A percentile compares a stretch with the other conserved stretches of the same genome.
phyloP scores from a whole-genome alignment of 2,113 vertebrate genomes.

The Bostrychus sinensis region DNA sequence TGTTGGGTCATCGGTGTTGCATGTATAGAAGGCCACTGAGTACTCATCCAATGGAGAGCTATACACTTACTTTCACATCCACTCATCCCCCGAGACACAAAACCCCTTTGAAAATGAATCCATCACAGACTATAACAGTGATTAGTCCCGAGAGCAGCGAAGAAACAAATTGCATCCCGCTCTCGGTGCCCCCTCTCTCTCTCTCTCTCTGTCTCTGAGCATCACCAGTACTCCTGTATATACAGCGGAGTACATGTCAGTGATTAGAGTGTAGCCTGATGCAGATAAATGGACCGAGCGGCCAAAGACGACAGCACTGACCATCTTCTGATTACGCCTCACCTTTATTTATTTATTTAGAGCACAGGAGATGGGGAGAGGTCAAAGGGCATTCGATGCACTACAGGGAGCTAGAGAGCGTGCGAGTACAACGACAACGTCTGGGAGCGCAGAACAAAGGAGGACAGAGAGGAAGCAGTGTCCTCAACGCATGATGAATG shows the following conservation, averaged over 20 bases:
- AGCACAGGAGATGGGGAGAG: slow-evolving; percentile 41
- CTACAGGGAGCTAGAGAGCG: slow-evolving; percentile 6
- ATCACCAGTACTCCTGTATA: slow-evolving; percentile 5
- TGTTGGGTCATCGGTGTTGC: too few relatives aligned
- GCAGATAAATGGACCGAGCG: slow-evolving; percentile 53
- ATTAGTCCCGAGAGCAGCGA: slow-evolving; percentile 20
- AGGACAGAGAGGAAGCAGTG: neutral
- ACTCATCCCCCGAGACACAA: slow-evolving; percentile 22
- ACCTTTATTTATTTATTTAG: slow-evolving; percentile 67
- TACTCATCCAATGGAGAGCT: slow-evolving; percentile 5
- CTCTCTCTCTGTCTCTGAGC: slow-evolving; percentile 6
- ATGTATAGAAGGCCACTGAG: too few relatives aligned
- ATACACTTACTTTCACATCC: neutral
- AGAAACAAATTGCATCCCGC: slow-evolving; percentile 44
- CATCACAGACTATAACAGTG: slow-evolving; percentile 32
- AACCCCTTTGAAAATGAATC: slow-evolving; percentile 31
- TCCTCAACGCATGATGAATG: too few relatives aligned
- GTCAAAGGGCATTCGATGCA: slow-evolving; percentile 61
- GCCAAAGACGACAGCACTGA: slow-evolving; percentile 53
- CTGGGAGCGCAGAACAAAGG: slow-evolving; percentile 11
- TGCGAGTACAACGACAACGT: slow-evolving; percentile 11
- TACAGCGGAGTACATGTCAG: slow-evolving; percentile 31
- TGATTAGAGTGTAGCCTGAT: slow-evolving; percentile 44
- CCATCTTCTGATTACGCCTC: slow-evolving; percentile 75
- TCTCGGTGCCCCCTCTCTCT: neutral